Base-by-base conservation (phyloP, 2,797 vertebrate genomes). In the Ataeniobius toweri region DNA sequence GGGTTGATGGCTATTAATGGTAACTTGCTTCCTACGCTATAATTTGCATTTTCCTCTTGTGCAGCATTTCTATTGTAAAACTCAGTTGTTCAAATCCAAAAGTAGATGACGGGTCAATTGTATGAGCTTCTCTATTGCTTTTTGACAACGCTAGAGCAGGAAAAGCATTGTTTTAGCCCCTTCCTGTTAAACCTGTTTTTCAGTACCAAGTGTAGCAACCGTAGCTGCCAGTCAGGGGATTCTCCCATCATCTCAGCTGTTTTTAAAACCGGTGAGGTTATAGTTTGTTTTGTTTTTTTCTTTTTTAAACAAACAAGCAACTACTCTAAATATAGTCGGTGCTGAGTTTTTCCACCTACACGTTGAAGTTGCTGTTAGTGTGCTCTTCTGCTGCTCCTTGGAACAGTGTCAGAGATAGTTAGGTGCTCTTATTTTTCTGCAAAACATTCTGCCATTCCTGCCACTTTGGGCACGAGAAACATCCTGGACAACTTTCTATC, bases 181-280 rank as follows among this genome's bases (percentile, higher is more conserved):
- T 94, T 95, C 93, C 93, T 94, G 94, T 84, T 87, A 61, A 95
- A 94, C 93, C 73, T 5, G 93, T 94, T 95, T 91, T 88, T 91
- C 90, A 85, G 75, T 85, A 41, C 87, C 76, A 79, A 84, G 80
- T 76, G 80, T 85, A 77, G 74, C 75, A 6, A 46, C 61, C 77
- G 44, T 59, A 67, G 36, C 74, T 76, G 31, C 59, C 28, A 67
- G 73, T 91, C 80, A 80, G 74, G 41, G 83, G 78, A 90, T 87
- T 90, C 80, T 79, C n/a, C 46, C 9, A 68, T 70, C 41, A 61
- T 72, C 36, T 76, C 1, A n/a, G 41, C 44, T 63, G 41, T 48
- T 31, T 28, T 50, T 26, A 70, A 48, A n/a, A 48, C 3, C 67
- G 48, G 24, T 16, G 24, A 48, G 44, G 58, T 36, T 46, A 9